Percentiles rank a stretch among this genome's conserved stretches.
These are phyloP conservation scores for Ischnus inquisitorius DNA, from an alignment of 2,888 invertebrate species.

Conservation along the genomic window DNA sequence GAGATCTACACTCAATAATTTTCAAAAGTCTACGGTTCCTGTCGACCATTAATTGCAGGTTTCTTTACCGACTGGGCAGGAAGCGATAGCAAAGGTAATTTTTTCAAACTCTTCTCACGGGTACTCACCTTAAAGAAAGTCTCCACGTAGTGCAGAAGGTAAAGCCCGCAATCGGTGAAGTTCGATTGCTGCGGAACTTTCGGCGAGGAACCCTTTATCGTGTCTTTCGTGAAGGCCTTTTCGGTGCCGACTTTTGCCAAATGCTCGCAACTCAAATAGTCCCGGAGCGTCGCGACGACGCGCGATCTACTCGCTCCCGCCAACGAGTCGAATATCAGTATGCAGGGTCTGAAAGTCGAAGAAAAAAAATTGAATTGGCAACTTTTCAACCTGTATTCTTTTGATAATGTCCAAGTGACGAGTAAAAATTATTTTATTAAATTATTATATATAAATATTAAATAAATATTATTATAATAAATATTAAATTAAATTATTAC, in stretches of 20 bases:
- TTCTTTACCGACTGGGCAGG: not conserved
- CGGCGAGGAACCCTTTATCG: slow-evolving; percentile 94
- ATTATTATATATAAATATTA: too few species aligned
- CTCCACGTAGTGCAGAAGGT: slow-evolving; percentile 98
- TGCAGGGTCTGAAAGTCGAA: slow-evolving; percentile 92
- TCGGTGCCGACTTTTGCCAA: slow-evolving; percentile 90
- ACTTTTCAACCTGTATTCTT: too few species aligned
- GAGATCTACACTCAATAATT: too few species aligned
- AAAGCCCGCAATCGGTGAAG: slow-evolving; percentile 98
- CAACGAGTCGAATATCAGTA: slow-evolving; percentile 98
- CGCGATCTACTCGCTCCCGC: slow-evolving; percentile 92
- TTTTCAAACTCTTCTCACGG: not conserved
- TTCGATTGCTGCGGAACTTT: slow-evolving; percentile 99
- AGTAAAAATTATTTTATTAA: too few species aligned
- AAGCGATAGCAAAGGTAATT: too few species aligned
- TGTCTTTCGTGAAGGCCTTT: slow-evolving; percentile 92
- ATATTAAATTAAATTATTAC: too few species aligned
- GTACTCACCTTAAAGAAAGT: slow-evolving; percentile 94
- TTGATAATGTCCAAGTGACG: too few species aligned
- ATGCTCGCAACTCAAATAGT: slow-evolving; percentile 96
- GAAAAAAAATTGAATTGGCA: slow-evolving; percentile 24
- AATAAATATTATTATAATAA: too few species aligned
- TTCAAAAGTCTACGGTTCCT: too few species aligned
- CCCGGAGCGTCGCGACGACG: slow-evolving; percentile 95
- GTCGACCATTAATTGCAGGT: not conserved